These are phyloP conservation scores for Mallateleia sp. DNA, from an alignment of 2,888 invertebrate species.

Conservation along the genomic window DNA sequence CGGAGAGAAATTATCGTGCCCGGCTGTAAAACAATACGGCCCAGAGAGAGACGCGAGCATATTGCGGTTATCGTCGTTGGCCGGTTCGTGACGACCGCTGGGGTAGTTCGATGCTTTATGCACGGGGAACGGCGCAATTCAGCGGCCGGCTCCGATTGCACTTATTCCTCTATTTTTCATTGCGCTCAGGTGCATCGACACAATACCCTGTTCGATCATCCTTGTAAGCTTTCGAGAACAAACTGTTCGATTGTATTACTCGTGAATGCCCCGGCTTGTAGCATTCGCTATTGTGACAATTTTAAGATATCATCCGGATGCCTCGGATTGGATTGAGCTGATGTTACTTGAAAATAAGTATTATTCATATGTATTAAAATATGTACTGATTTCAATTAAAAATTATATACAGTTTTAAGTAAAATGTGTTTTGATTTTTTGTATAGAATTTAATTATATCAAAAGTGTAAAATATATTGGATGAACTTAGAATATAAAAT, in stretches of 20 bases:
- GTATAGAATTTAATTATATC: too few species aligned
- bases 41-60: constrained; percentile 79
- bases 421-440: too few species aligned
- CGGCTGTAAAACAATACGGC: constrained; percentile 88
- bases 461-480: too few species aligned
- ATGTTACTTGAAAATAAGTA: not conserved
- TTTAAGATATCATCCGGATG: constrained; percentile 44
- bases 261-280: constrained; percentile 46
- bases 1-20: constrained; percentile 84
- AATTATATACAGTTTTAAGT: too few species aligned
- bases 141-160: constrained; percentile 58
- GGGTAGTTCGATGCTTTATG: constrained; percentile 67
- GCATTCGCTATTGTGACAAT: constrained; percentile 60
- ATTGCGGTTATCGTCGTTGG: constrained; percentile 87
- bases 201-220: constrained; percentile 68
- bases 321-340: not conserved
- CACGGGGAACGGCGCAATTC: constrained; percentile 46
- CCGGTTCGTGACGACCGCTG: constrained; percentile 68
- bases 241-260: constrained; percentile 72
- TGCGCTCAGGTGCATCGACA: constrained; percentile 64
- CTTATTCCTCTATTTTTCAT: constrained; percentile 68
- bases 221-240: constrained; percentile 69
- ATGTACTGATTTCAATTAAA: too few species aligned
- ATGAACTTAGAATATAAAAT: too few species aligned
- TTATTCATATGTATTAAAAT: too few species aligned